phyloP scores from a whole-genome alignment of 2,888 invertebrate genomes.

The Limnephilus lunatus region DNA sequence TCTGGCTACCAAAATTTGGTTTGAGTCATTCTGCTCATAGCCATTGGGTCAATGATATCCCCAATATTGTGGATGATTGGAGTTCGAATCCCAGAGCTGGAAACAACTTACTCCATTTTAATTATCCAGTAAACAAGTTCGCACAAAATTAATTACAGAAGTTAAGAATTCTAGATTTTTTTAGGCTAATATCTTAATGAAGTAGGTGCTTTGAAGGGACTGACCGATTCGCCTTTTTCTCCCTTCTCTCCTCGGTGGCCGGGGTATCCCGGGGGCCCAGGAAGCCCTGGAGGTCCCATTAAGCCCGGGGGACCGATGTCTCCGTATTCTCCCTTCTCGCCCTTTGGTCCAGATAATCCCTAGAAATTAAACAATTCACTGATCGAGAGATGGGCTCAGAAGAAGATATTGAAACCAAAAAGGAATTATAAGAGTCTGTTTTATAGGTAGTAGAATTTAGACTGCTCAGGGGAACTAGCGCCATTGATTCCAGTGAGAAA shows the following conservation, averaged over 20 bases:
- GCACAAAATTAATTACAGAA: neutral
- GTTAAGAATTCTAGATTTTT: neutral
- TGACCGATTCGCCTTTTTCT: slow-evolving; percentile 95
- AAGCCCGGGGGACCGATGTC: slow-evolving; percentile 95
- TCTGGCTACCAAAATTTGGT: neutral
- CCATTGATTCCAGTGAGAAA: no score
- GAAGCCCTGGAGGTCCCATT: slow-evolving; percentile 94
- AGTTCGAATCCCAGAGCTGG: neutral
- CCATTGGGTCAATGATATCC: neutral
- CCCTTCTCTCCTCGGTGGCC: slow-evolving; percentile 94
- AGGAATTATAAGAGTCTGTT: neutral
- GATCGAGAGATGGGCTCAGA: neutral
- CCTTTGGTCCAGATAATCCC: slow-evolving; percentile 91
- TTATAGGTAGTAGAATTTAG: neutral
- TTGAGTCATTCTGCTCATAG: neutral
- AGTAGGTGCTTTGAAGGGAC: slow-evolving; percentile 69
- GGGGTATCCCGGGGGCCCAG: slow-evolving; percentile 90
- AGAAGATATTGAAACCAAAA: neutral
- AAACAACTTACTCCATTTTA: no score
- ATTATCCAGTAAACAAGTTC: neutral
- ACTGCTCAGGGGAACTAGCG: no score
- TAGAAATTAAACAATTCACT: slow-evolving; percentile 69
- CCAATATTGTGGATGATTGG: neutral
- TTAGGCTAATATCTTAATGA: no score
- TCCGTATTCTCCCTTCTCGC: slow-evolving; percentile 92